phyloP scores from a whole-genome alignment of 2,113 vertebrate genomes.

The Megaceryle maxima region DNA sequence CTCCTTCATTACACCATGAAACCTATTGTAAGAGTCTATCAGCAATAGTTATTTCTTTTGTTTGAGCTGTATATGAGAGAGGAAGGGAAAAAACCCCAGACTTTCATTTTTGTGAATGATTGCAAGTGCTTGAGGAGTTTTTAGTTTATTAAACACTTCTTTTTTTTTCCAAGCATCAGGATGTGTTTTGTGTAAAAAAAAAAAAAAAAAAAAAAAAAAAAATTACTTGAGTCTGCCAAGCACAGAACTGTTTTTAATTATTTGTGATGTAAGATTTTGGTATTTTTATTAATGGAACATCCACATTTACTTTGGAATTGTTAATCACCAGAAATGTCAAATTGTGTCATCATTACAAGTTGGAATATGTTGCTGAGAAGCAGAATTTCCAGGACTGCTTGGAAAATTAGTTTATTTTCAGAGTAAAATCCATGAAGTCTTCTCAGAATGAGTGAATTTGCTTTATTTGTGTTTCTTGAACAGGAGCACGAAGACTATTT shows the following conservation, averaged over 20 bases:
- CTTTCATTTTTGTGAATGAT: background rate
- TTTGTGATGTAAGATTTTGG: conserved; percentile 25
- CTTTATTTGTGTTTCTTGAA: background rate
- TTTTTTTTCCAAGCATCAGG: background rate
- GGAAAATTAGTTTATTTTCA: background rate
- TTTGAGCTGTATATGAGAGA: background rate
- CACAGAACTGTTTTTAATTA: conserved; percentile 23
- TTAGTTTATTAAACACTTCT: background rate
- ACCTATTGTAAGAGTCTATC: background rate
- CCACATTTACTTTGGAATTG: background rate
- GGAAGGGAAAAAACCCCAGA: background rate
- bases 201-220: conserved; percentile 27
- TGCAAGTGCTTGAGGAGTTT: background rate
- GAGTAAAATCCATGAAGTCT: background rate
- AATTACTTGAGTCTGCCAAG: background rate
- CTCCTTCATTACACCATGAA: background rate
- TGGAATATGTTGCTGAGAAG: background rate
- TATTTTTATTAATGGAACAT: conserved; percentile 42
- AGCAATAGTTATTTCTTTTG: background rate
- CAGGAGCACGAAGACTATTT: background rate
- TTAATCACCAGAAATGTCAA: conserved; percentile 14
- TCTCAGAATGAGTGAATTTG: background rate
- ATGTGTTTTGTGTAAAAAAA: conserved; percentile 7
- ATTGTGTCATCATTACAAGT: background rate
- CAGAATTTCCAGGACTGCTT: background rate